Evolutionary conservation across 2,888 invertebrate genomes (phyloP).

Genomic region (Euclidia mi): DNA sequence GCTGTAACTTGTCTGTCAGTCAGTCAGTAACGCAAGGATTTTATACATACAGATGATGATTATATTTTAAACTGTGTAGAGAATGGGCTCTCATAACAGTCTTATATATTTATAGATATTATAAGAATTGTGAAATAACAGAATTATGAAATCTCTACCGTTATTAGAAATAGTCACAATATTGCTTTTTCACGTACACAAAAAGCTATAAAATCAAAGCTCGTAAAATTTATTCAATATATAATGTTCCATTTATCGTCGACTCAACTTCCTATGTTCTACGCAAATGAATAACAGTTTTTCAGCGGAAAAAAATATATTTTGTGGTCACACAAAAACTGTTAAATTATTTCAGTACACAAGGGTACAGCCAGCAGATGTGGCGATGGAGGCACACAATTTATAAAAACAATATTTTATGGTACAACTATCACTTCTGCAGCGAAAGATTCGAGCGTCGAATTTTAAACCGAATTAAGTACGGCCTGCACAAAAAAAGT

Average conservation of each 20-base stretch:
- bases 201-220: not conserved
- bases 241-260: slow-evolving; percentile 2
- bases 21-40: no score
- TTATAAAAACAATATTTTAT: slow-evolving; percentile 37
- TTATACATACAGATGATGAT: no score
- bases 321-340: slow-evolving; percentile 24
- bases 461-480: slow-evolving; percentile 63
- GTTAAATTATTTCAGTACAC: slow-evolving; percentile 33
- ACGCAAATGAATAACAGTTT: slow-evolving; percentile 10
- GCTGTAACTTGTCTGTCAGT: no score
- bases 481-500: slow-evolving; percentile 50
- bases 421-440: slow-evolving; percentile 39
- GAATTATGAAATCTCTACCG: no score
- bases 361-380: slow-evolving; percentile 27
- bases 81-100: no score
- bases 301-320: slow-evolving; percentile 19
- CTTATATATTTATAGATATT: no score
- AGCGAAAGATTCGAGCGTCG: slow-evolving; percentile 45
- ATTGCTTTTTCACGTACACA: not conserved
- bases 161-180: no score
- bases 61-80: no score
- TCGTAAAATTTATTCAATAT: not conserved
- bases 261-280: slow-evolving; percentile 13
- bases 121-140: no score
- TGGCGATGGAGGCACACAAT: slow-evolving; percentile 17